A percentile compares a stretch with the other conserved stretches of the same genome.
These are phyloP conservation scores for Ciona savignyi DNA, from an alignment of 23 tunicate species.

Conservation along the genomic window DNA sequence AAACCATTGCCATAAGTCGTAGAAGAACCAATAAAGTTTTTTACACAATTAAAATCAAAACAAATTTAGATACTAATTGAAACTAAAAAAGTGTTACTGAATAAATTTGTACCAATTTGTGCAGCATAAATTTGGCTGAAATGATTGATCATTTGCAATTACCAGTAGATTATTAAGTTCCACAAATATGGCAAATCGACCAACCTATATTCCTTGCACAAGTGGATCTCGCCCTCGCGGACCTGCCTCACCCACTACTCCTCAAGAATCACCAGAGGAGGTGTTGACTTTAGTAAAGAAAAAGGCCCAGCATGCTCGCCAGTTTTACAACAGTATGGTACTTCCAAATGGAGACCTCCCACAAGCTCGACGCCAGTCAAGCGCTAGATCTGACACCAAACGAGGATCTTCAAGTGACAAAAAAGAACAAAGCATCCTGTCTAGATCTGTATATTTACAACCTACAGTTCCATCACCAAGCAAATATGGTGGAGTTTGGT, in stretches of 20 bases:
- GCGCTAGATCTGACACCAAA: background rate
- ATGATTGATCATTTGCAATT: too few species aligned
- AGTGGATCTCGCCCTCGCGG: constrained; percentile 2
- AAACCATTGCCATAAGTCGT: too few species aligned
- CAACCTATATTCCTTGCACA: background rate
- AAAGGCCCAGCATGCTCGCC: constrained; percentile 40
- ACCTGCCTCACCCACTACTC: constrained; percentile 3
- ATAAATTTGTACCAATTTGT: too few species aligned
- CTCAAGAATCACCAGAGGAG: constrained; percentile 7
- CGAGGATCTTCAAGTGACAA: constrained; percentile 23
- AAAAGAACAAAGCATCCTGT: background rate
- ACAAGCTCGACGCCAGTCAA: background rate
- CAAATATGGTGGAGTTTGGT: constrained; percentile 28
- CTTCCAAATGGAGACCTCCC: constrained; percentile 63
- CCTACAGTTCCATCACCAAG: constrained; percentile 28
- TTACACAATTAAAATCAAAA: too few species aligned
- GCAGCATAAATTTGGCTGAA: too few species aligned
- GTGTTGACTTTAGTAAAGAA: constrained; percentile 19
- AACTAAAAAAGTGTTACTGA: too few species aligned
- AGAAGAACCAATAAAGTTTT: too few species aligned
- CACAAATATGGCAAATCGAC: background rate
- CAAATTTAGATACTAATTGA: too few species aligned
- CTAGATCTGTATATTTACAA: constrained; percentile 7
- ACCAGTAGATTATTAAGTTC: too few species aligned
- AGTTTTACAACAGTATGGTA: constrained; percentile 40